Percentiles rank a stretch among this genome's conserved stretches.
Evolutionary conservation across 2,113 vertebrate genomes (phyloP).

Genomic region (Canis aureus): DNA sequence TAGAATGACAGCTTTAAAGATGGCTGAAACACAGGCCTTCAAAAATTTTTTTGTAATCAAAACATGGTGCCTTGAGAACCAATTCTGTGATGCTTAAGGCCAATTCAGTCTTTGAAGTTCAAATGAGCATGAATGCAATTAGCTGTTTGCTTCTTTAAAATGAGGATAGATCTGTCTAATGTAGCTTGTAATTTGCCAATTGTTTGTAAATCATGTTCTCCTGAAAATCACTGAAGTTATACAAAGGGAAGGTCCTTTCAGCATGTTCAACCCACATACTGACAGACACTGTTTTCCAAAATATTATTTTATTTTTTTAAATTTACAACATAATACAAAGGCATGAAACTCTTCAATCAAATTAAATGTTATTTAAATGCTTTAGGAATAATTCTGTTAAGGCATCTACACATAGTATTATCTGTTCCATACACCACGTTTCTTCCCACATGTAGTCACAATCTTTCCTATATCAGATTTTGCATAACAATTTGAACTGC

Average conservation of each 20-base stretch:
- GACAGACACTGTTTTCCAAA: not conserved
- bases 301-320: not conserved
- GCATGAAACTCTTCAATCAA: not conserved
- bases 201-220: slow-evolving; percentile 44
- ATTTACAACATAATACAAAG: not conserved
- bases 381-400: slow-evolving; percentile 5
- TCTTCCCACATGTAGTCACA: slow-evolving; percentile 39
- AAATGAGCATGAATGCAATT: slow-evolving; percentile 64
- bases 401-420: not conserved
- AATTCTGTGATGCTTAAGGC: slow-evolving; percentile 21
- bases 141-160: slow-evolving; percentile 58
- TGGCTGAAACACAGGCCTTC: not conserved
- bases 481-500: slow-evolving; percentile 49
- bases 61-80: slow-evolving; percentile 37
- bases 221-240: slow-evolving; percentile 45
- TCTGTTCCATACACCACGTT: not conserved
- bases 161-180: slow-evolving; percentile 42
- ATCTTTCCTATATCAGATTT: slow-evolving; percentile 71
- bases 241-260: not conserved
- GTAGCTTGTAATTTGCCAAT: slow-evolving; percentile 65
- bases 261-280: slow-evolving; percentile 1
- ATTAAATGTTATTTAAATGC: not conserved
- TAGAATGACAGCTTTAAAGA: not conserved
- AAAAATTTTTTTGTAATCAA: slow-evolving; percentile 41
- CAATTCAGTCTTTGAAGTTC: slow-evolving; percentile 56